phyloP scores from a whole-genome alignment of 1,140 invertebrate species.

The Meloidogyne exigua region DNA sequence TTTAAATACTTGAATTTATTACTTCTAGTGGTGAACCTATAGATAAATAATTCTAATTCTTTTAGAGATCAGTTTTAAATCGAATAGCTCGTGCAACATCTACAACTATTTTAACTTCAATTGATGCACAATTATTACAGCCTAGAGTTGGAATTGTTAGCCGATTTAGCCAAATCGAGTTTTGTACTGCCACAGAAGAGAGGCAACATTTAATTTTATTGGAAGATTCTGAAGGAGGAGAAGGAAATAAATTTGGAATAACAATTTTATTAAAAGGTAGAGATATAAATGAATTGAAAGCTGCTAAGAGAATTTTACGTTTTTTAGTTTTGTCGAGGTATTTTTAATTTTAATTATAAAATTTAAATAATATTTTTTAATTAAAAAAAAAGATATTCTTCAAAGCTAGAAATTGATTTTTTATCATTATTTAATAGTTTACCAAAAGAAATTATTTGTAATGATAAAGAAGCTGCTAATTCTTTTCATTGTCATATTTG shows the following conservation, averaged over 20 bases:
- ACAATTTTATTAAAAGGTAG: conserved; percentile 69
- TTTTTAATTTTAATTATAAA: not conserved
- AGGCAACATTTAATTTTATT: conserved; percentile 50
- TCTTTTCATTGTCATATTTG: conserved; percentile 37
- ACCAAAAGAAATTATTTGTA: conserved; percentile 3
- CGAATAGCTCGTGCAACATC: conserved; percentile 78
- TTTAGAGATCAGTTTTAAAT: conserved; percentile 73
- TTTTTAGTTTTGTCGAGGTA: conserved; percentile 46
- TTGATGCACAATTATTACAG: conserved; percentile 78
- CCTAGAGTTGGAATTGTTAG: conserved; percentile 82
- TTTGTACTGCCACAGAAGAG: conserved; percentile 69
- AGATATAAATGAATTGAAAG: conserved; percentile 73
- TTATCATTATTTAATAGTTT: conserved; percentile 50
- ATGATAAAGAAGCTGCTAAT: not conserved
- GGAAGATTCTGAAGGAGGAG: conserved; percentile 52
- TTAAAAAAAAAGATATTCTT: conserved; percentile 32
- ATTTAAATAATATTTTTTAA: not conserved
- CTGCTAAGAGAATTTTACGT: conserved; percentile 62
- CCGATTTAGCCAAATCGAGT: conserved; percentile 78
- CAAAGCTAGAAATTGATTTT: conserved; percentile 51
- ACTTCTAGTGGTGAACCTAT: too few species aligned
- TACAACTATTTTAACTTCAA: conserved; percentile 82
- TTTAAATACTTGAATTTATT: too few species aligned
- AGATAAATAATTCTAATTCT: too few species aligned
- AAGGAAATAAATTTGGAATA: conserved; percentile 17